Evolutionary conservation across 2,113 vertebrate species (phyloP).

Genomic region (Megaceryle maxima): DNA sequence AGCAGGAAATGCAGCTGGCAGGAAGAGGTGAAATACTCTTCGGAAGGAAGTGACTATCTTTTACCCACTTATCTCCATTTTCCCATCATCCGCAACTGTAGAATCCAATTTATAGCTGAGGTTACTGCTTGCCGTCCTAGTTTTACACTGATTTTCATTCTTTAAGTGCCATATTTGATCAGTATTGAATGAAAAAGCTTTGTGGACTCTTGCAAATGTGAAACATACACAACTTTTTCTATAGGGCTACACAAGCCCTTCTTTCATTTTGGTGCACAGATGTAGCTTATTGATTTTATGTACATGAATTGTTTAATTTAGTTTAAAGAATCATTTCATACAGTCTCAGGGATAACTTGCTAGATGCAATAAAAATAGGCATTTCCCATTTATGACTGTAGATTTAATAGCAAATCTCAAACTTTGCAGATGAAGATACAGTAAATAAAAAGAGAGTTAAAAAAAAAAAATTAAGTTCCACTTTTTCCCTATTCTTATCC

Average conservation of each 20-base stretch:
- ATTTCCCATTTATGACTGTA: neutral
- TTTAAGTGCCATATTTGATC: neutral
- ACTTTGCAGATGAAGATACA: neutral
- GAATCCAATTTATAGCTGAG: neutral
- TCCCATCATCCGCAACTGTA: neutral
- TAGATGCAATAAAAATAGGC: neutral
- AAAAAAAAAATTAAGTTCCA: neutral
- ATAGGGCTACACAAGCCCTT: neutral
- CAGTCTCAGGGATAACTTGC: neutral
- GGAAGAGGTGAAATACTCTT: constrained; percentile 14
- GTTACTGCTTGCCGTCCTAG: neutral
- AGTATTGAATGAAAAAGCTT: neutral
- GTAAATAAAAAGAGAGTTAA: neutral
- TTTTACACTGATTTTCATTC: neutral
- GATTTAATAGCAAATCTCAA: neutral
- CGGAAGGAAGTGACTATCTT: neutral
- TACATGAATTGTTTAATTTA: neutral
- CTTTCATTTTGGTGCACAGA: neutral
- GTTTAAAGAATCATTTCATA: neutral
- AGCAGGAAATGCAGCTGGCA: neutral
- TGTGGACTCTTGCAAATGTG: neutral
- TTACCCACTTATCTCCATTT: constrained; percentile 1
- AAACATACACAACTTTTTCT: neutral
- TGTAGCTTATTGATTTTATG: neutral
- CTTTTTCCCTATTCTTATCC: neutral